Percentiles rank a stretch among this genome's conserved stretches.
These are phyloP conservation scores for Pachypsylla venusta DNA, from an alignment of 1,140 invertebrate genomes.

Conservation along the genomic window DNA sequence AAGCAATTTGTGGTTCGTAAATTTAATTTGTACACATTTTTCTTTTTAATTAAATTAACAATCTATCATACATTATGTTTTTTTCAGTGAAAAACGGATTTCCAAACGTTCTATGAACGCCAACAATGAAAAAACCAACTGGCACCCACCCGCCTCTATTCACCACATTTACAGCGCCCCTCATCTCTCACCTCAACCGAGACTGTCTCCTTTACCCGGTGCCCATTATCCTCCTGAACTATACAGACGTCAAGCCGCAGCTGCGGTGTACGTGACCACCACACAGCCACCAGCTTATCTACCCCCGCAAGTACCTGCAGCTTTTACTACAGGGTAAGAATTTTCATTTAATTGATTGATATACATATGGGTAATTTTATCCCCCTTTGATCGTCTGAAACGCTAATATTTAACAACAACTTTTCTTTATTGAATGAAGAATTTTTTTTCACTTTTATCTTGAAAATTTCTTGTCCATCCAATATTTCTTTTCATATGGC, in stretches of 20 bases:
- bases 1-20: too few species aligned
- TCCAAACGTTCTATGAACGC: not conserved
- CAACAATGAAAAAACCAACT: not conserved
- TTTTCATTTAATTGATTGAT: too few species aligned
- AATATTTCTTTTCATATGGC: too few species aligned
- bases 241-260: constrained; percentile 36
- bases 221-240: constrained; percentile 40
- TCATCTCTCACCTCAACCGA: constrained; percentile 36
- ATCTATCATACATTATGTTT: too few species aligned
- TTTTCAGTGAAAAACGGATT: not conserved
- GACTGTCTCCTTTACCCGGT: constrained; percentile 32
- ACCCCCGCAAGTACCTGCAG: constrained; percentile 34
- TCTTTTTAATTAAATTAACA: too few species aligned
- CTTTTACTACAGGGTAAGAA: constrained; percentile 33
- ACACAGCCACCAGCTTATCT: constrained; percentile 33
- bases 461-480: too few species aligned
- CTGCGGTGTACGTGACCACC: constrained; percentile 43
- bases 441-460: not conserved
- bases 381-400: too few species aligned
- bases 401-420: too few species aligned
- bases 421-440: not conserved
- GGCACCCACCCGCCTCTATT: constrained; percentile 23
- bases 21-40: too few species aligned
- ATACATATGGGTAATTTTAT: too few species aligned
- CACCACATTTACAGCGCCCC: constrained; percentile 37